Evolutionary conservation across 2,113 vertebrate species (phyloP), one percentile per base, ranked within the genome.

Genomic region (Oncorhynchus nerka): DNA sequence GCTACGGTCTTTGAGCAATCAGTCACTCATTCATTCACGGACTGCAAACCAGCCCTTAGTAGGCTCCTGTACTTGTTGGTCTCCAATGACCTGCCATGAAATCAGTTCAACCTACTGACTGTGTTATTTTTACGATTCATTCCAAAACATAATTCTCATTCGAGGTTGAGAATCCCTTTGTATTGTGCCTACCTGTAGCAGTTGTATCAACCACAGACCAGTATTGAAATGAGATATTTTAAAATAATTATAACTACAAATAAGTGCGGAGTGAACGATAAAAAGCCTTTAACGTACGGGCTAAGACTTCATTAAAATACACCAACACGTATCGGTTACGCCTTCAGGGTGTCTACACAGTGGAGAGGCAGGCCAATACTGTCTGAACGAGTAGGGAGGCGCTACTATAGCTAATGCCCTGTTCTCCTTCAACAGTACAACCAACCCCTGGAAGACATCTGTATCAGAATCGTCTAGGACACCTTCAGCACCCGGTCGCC

Each of bases 401-500:
- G 15, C 51, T 16, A 5, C 51, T 55, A 19, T 55, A 62, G 59
- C 6, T 22, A 24, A 57, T 20, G 19, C 3, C 5, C 59, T 62
- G n/a, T 9, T 9, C 7, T 62, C n/a, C 55, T 20, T 20, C 39
- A 45, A 45, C 39, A 9, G 39, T 9, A 39, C 39, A 39, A 39
- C 39, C 39, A 39, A 39, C 4, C 16, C 4, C 55, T 57, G 55
- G 26, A 51, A 71, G 70, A 15, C 45, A 55, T 12, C 49, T 30
- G 9, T 11, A 72, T 20, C 32, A n/a, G 19, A 34, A 74, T 70
- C 45, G 11, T 73, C 51, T 4, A 55, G 51, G 5, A 19, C 62
- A 39, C 30, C 65, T 61, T 79, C 76, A 75, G 73, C 73, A 22
- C 45, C 79, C 7, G 30, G 24, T 3, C 11, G 68, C 16, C 61